Evolutionary conservation across 2,797 vertebrate genomes (phyloP).

Genomic region (Artibeus jamaicensis): DNA sequence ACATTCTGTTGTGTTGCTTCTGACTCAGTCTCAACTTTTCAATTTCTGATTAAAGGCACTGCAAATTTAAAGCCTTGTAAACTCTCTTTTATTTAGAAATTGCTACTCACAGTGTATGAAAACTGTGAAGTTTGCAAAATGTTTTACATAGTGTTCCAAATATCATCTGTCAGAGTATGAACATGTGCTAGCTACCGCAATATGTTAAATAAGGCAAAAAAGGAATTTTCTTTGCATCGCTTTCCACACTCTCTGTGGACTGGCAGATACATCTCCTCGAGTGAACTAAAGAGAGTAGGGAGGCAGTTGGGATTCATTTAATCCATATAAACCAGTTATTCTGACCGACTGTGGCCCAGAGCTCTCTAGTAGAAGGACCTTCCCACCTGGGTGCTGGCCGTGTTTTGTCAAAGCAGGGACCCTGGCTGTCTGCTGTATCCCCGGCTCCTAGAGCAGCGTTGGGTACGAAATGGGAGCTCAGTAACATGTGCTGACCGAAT

Average conservation of each 20-base stretch:
- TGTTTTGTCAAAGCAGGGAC: neutral
- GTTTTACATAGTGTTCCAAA: conserved; percentile 86
- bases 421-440: neutral
- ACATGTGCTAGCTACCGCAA: conserved; percentile 85
- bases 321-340: neutral
- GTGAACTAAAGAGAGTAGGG: neutral
- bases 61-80: conserved; percentile 80
- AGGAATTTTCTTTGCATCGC: conserved; percentile 70
- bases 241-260: conserved; percentile 45
- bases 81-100: conserved; percentile 84
- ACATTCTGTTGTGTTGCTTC: conserved; percentile 57
- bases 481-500: neutral
- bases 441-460: neutral
- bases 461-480: neutral
- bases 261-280: neutral
- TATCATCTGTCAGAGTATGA: conserved; percentile 84
- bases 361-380: neutral
- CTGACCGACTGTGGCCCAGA: neutral
- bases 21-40: conserved; percentile 58
- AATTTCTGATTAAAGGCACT: conserved; percentile 75
- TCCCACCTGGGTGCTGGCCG: neutral
- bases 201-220: conserved; percentile 81
- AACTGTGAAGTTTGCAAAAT: conserved; percentile 87
- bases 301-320: neutral
- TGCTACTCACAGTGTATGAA: conserved; percentile 81